phyloP scores from a whole-genome alignment of 2,113 vertebrate genomes.

The Rattus rattus region DNA sequence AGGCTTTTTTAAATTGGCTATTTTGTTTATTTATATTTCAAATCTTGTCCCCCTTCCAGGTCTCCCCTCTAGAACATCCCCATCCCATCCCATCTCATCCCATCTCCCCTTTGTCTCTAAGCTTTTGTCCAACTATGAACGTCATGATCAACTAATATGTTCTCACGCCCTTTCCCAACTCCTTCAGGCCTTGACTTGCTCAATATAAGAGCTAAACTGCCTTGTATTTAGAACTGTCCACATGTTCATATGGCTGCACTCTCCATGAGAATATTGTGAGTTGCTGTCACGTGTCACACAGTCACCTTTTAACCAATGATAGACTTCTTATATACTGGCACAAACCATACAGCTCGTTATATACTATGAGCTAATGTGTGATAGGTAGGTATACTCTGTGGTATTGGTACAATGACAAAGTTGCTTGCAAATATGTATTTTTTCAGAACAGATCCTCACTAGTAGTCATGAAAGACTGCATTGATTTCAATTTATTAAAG shows the following conservation, averaged over 20 bases:
- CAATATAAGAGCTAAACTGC: not conserved
- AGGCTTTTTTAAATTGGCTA: not conserved
- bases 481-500: not conserved
- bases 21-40: too few species aligned
- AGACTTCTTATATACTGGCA: not conserved
- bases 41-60: too few species aligned
- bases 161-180: not conserved
- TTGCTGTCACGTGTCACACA: not conserved
- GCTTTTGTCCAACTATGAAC: not conserved
- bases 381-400: not conserved
- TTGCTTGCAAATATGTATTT: not conserved
- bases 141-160: not conserved
- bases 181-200: not conserved
- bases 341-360: not conserved
- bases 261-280: not conserved
- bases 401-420: not conserved
- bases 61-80: too few species aligned
- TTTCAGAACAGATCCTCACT: not conserved
- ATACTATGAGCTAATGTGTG: not conserved
- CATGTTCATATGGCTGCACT: not conserved
- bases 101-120: not conserved
- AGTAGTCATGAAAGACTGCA: not conserved
- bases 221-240: not conserved
- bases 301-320: not conserved
- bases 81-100: too few species aligned